These are phyloP conservation scores for Latrodectus hesperus DNA, from an alignment of 2,888 invertebrate genomes.

Conservation along the genomic window DNA sequence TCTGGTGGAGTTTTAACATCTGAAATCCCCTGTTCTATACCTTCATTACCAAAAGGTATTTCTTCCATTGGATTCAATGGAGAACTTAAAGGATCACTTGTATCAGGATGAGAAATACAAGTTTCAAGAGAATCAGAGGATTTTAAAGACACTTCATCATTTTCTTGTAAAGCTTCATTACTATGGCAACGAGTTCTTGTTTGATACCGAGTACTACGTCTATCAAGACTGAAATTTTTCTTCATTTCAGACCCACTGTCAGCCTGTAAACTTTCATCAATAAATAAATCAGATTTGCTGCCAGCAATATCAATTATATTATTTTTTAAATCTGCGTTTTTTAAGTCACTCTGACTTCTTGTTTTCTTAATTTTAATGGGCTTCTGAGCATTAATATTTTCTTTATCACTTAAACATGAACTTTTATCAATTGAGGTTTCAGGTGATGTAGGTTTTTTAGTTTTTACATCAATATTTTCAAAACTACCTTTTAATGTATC, in stretches of 20 bases:
- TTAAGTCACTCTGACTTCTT: conserved; percentile 29
- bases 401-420: conserved; percentile 59
- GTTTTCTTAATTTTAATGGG: conserved; percentile 46
- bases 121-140: conserved; percentile 18
- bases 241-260: conserved; percentile 25
- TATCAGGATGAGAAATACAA: conserved; percentile 4
- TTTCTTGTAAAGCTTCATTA: conserved; percentile 10
- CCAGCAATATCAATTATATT: conserved; percentile 21
- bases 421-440: conserved; percentile 51
- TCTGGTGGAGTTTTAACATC: not conserved
- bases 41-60: conserved; percentile 23
- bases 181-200: conserved; percentile 40
- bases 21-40: not conserved
- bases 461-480: conserved; percentile 34
- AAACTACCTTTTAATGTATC: conserved; percentile 38
- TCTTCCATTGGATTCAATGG: conserved; percentile 21
- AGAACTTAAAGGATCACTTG: not conserved
- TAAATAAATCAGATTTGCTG: conserved; percentile 35
- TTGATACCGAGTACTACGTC: conserved; percentile 45
- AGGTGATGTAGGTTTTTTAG: conserved; percentile 22
- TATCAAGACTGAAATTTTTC: conserved; percentile 35
- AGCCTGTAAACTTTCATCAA: conserved; percentile 34
- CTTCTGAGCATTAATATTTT: conserved; percentile 57
- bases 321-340: conserved; percentile 46
- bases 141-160: conserved; percentile 30